A percentile compares a stretch with the other conserved stretches of the same genome.
Evolutionary conservation across 2,113 vertebrate species (phyloP).

Genomic region (Mirza zaza): DNA sequence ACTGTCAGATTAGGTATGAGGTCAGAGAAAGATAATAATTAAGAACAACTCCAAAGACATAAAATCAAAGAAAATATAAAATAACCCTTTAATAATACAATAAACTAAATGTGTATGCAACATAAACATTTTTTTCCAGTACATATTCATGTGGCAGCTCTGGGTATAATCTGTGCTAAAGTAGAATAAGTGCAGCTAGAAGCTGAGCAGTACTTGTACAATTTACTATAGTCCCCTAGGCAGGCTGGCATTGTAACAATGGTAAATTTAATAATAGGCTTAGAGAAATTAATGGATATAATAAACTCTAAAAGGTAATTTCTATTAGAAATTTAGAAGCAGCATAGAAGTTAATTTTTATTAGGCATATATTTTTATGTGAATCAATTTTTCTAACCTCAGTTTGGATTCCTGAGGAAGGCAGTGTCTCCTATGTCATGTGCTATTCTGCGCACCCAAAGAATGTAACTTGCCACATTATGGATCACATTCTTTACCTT

Average conservation of each 20-base stretch:
- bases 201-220: slow-evolving; percentile 81
- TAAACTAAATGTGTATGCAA: background rate
- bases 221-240: slow-evolving; percentile 87
- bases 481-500: background rate
- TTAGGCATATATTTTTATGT: background rate
- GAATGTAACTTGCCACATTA: background rate
- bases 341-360: background rate
- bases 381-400: background rate
- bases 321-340: background rate
- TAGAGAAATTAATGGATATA: slow-evolving; percentile 91
- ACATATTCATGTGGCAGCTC: slow-evolving; percentile 80
- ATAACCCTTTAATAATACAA: background rate
- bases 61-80: background rate
- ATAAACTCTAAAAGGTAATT: slow-evolving; percentile 88
- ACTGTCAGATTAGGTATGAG: background rate
- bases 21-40: background rate
- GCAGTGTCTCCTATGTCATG: background rate
- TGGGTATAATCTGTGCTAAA: slow-evolving; percentile 86
- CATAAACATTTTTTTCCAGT: slow-evolving; percentile 72
- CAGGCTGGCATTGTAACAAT: slow-evolving; percentile 87
- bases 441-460: fast-evolving
- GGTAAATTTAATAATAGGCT: slow-evolving; percentile 86
- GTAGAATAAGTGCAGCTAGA: slow-evolving; percentile 82
- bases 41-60: background rate
- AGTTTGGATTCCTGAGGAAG: background rate